Base-by-base conservation (phyloP, 2,888 invertebrate genomes). In the Lysandra coridon region DNA sequence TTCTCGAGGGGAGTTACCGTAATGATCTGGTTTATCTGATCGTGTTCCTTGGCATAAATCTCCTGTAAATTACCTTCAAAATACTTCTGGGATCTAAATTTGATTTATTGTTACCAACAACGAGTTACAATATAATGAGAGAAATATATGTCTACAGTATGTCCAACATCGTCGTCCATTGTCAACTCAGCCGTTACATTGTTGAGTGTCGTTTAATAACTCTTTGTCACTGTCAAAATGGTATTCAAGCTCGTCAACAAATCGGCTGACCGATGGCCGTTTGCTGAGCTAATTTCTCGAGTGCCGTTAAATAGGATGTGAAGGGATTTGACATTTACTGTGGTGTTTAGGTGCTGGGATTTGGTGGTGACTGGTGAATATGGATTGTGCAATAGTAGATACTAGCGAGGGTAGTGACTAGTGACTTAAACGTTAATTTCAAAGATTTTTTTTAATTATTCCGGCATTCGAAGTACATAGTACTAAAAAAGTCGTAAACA, bases 161-260 rank as follows among this genome's bases (percentile, higher is more conserved):
- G 69, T 69, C 30, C 57, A 23, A 76, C 53, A 37, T 53, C 30
- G 7, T 0, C n/a, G 49, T 75, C 30, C 14, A 75, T 75, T 75
- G 53, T 75, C 30, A 49, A 75, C 75, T 75, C 75, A 49, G n/a
- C 12, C 75, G 75, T 75, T 53, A 75, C 75, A 44, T 23, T 74
- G 79, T 77, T 33, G 33, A 64, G 76, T 64, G 60, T 49, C 73
- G 44, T 80, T 84, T 83, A 83, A 81, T 83, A 83, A 84, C 74
- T 49, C 78, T 75, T 64, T 75, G 62, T 79, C 49, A 76, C 10
- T 62, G 75, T 73, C 75, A 60, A 75, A 57, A 57, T 23, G 44
- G 30, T 76, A 75, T 75, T 49, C 30, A 53, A 12, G 44, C 75
- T 49, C 75, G 12, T 69, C 69, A 69, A 69, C 69, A 33, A 69